Conservation (phyloP, 2,888 invertebrate species). For the Pinctada fucata region DNA sequence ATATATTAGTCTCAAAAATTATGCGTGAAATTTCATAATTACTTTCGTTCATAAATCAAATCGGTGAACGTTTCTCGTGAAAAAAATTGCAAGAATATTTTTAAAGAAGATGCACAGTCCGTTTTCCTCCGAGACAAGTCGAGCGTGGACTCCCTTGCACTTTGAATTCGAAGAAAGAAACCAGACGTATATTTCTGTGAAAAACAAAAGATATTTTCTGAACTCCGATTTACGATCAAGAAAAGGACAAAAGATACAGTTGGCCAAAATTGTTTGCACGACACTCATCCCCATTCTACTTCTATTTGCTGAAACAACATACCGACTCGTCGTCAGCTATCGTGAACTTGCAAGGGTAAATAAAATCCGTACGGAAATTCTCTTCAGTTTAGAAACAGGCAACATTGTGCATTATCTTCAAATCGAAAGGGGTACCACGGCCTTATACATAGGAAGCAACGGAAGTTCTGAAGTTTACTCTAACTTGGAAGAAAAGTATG, state of each 20-base stretch:
- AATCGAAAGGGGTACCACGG: conserved; percentile 5
- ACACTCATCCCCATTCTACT: conserved; percentile 1
- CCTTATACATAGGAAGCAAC: not conserved
- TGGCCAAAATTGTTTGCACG: conserved; percentile 6
- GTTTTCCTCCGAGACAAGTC: too few relatives aligned
- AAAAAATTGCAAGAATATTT: too few relatives aligned
- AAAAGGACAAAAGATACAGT: conserved; percentile 3
- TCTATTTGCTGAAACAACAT: not conserved
- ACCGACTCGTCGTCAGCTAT: not conserved
- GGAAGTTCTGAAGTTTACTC: not conserved
- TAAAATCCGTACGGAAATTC: not conserved
- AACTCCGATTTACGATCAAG: not conserved
- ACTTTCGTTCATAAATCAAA: too few relatives aligned
- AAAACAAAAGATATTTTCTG: not conserved
- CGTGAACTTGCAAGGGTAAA: not conserved
- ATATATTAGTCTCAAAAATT: too few relatives aligned
- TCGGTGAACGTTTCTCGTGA: too few relatives aligned
- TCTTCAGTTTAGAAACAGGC: conserved; percentile 11
- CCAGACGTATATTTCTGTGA: too few relatives aligned
- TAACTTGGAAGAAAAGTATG: not conserved
- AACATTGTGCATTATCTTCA: conserved; percentile 6
- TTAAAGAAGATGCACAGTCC: too few relatives aligned
- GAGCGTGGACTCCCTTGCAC: too few relatives aligned
- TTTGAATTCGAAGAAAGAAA: too few relatives aligned
- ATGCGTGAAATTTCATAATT: too few relatives aligned